Evolutionary conservation across 2,113 vertebrate genomes (phyloP), one percentile per base, ranked within the genome.

Genomic region (Narcine bancroftii): DNA sequence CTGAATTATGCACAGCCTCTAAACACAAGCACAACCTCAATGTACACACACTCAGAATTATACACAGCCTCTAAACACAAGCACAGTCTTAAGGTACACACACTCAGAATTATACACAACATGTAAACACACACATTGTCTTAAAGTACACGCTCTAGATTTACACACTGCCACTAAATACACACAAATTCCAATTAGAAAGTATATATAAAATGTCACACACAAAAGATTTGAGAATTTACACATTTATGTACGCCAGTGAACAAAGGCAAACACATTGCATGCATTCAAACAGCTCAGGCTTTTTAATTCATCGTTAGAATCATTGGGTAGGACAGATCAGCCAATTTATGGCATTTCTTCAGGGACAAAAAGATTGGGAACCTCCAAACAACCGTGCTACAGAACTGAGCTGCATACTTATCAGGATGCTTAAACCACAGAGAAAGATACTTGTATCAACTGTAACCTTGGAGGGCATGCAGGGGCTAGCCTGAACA

Each of bases 331-430:
- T n/a, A 19, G 33, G 50, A 6, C 6, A 19, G 53, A 60, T 83
- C 53, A 60, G n/a, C 53, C 33, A 87, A 87, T 87, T 85, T 87
- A 60, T 36, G n/a, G 0, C 81, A 36, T 60, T 87, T 87, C 81
- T 87, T 60, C 81, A 36, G 29, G 13, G 81, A 87, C 33, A 87
- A 87, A 60, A 17, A 13, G 26, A 77, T 45, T 77, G 77, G 24
- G 53, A 50, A 24, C 21, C 15, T 87, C n/a, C 6, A 87, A 60
- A 21, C 33, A 60, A 21, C 33, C 13, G 36, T 33, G 29, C 47
- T 85, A 56, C 50, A n/a, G 15, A 87, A 87, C 17, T 17, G n/a
- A 60, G 50, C 33, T 19, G 53, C 81, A 60, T 60, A 17, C 15
- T 87, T 87, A 60, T 87, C 81, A 87, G 53, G n/a, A 33, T 36